Evolutionary conservation across 2,888 invertebrate species (phyloP).

Genomic region (Luperina nickerlii): DNA sequence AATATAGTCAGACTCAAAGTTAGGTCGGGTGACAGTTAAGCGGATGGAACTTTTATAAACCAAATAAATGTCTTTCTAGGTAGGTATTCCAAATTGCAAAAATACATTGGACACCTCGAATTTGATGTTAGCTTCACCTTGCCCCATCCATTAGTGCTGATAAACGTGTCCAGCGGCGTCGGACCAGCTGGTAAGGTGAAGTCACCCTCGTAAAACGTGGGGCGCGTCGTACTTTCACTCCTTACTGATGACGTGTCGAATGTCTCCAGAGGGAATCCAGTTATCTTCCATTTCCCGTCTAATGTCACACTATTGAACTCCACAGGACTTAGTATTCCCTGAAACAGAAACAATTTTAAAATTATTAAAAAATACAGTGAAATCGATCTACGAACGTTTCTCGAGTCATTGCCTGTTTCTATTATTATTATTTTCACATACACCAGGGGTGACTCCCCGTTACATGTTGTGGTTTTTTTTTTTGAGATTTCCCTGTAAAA

Average conservation of each 20-base stretch:
- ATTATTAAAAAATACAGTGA: neutral
- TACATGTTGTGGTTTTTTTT: neutral
- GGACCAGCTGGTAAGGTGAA: constrained; percentile 82
- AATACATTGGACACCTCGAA: neutral
- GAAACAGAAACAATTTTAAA: constrained; percentile 53
- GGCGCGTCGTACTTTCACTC: constrained; percentile 77
- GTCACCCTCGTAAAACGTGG: constrained; percentile 89
- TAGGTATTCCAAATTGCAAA: neutral
- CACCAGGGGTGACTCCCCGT: neutral
- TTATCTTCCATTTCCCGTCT: constrained; percentile 91
- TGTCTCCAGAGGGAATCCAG: constrained; percentile 89
- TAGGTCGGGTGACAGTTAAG: neutral
- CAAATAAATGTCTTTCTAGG: neutral
- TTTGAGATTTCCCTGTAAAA: neutral
- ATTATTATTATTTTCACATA: neutral
- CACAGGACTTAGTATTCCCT: constrained; percentile 91
- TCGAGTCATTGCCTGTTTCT: neutral
- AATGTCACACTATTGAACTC: constrained; percentile 87
- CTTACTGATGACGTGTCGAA: constrained; percentile 63
- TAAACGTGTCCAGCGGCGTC: constrained; percentile 93
- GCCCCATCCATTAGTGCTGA: constrained; percentile 95
- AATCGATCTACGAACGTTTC: neutral
- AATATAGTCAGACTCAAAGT: neutral
- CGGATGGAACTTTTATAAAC: neutral
- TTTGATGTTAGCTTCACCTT: constrained; percentile 87